Evolutionary conservation across 2,113 vertebrate species (phyloP).

Genomic region (Petromus typicus): DNA sequence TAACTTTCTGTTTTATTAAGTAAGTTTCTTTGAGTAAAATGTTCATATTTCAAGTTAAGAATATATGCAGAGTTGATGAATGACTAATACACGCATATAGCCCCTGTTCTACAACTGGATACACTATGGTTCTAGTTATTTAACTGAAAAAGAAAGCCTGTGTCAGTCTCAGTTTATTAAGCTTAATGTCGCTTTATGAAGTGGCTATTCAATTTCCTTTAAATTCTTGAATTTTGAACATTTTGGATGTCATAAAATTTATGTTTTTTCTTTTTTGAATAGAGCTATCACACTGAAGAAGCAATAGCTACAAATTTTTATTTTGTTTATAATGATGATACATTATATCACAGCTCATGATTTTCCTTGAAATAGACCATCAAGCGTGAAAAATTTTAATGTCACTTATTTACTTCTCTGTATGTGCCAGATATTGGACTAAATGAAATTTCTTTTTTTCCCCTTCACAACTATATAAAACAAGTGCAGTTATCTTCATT

Average conservation of each 20-base stretch:
- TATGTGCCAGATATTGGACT: not conserved
- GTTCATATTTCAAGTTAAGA: conserved; percentile 14
- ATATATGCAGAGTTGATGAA: not conserved
- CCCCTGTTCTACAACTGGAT: not conserved
- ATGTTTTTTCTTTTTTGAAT: not conserved
- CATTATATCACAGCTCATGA: not conserved
- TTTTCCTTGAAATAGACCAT: conserved; percentile 34
- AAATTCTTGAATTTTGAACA: conserved; percentile 36
- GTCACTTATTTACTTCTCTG: not conserved
- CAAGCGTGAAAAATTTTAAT: not conserved
- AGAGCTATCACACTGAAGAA: not conserved
- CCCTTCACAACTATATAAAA: not conserved
- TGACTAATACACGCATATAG: not conserved
- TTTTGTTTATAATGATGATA: not conserved
- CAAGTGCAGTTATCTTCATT: conserved; percentile 10
- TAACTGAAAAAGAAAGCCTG: not conserved
- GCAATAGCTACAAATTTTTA: not conserved
- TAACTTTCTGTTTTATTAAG: conserved; percentile 15
- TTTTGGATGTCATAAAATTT: not conserved
- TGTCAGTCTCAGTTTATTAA: not conserved
- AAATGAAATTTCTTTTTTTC: not conserved
- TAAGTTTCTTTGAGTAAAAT: conserved; percentile 29
- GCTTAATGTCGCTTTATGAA: not conserved
- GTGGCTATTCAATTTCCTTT: not conserved
- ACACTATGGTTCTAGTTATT: not conserved